Base-by-base conservation (phyloP, 2,888 invertebrate genomes). In the Eupithecia insigniata region DNA sequence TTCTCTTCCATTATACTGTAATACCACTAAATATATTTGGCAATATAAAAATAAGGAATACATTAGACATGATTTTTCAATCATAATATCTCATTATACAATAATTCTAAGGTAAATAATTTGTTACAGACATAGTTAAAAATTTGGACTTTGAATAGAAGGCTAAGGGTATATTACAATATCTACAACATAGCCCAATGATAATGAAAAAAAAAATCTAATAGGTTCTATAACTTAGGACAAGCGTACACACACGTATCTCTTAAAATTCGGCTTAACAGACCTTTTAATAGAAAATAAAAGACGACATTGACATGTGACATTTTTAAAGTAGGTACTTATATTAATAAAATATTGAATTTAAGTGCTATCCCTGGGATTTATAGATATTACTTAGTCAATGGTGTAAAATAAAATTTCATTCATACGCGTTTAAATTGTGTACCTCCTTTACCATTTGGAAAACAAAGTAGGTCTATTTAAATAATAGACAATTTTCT, bases 11-110 rank as follows among this genome's bases (percentile, higher is more conserved):
- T 88, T 89, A 90, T 88, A 89, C 88, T 87, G 82, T 89, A 89
- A 90, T 91, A 92, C 90, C 88, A 86, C 91, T 92, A 91, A 91
- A 92, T 92, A 93, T 92, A 92, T 93, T 93, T 93, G 92, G 92
- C 93, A 92, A 93, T 93, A 92, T 91, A 93, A 93, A 93, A 93
- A 92, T 92, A 93, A 92, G 90, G 88, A 89, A 90, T 91, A 92
- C 91, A 87, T 89, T 91, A 91, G 86, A 91, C 89, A 90, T 87
- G 89, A 90, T 89, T 89, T 90, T 87, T 87, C 84, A 90, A 90
- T 87, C 88, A 83, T 86, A 84, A 88, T 90, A 90, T 85, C 90
- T 91, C 91, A 87, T 64, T 84, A 87, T 83, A 84, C 83, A 79
- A 74, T 84, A 74, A 73, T 82, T 80, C 82, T 83, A 86, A 66